Base-by-base conservation (phyloP, 2,797 vertebrate species). In the Podarcis siculus region DNA sequence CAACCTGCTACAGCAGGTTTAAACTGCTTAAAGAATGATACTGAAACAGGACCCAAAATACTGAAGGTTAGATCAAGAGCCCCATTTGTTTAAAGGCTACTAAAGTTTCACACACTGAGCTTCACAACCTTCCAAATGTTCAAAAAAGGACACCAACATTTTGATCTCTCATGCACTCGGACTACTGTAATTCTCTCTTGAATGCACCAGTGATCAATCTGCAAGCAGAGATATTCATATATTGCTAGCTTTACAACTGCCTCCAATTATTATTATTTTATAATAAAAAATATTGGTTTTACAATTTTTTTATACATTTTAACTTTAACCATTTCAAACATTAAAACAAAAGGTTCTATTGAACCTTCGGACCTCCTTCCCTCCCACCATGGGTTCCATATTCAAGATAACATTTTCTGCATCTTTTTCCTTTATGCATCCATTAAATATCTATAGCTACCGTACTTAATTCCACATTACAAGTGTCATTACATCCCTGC, bases 1-100 rank as follows among this genome's bases (percentile, higher is more conserved):
- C 27, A 81, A 73, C 69, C 37, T 17, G 21, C 39, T 35, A 79
- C 64, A 88, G 45, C 82, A 10, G 0, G 72, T 37, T 73, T 5
- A 1, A 83, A 86, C 12, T 17, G 87, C 10, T 61, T 72, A 78
- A 30, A 61, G 6, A 83, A 0, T 45, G 10, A 66, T 2, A 0
- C 8, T 42, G 19, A 73, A 86, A 78, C 17, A 85, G 90, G 19
- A 30, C 80, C 64, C 89, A 45, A 5, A 0, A 3, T 23, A 76
- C 32, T 83, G 88, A 84, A 86, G 5, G 4, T 88, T 86, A 58
- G 86, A 88, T 86, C 64, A 91, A 90, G 89, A 86, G 1, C 8
- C 67, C 1, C 39, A 86, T 4, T 10, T 87, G 75, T 61, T 42
- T 90, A 27, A 86, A 72, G 5, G 45, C 79, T 92, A 78, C 8